Percentiles rank a stretch among this genome's conserved stretches.
These are phyloP conservation scores for Sinodicranocentrus sp. DNA, from an alignment of 2,888 invertebrate species.

Conservation along the genomic window DNA sequence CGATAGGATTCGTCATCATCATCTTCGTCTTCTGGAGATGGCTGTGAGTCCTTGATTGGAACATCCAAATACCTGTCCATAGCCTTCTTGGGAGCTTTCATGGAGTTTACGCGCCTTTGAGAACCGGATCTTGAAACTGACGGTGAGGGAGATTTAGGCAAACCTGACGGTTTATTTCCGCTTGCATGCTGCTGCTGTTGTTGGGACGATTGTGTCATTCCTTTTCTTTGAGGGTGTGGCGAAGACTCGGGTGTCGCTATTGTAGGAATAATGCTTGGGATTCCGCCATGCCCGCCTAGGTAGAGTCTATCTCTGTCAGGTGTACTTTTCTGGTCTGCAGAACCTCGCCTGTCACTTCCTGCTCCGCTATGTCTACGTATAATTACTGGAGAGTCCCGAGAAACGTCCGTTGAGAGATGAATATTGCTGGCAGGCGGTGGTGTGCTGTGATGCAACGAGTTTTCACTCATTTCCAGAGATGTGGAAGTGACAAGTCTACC, in stretches of 20 bases:
- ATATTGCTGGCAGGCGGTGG: conserved; percentile 77
- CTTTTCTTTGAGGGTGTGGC: conserved; percentile 80
- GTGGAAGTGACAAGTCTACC: conserved; percentile 76
- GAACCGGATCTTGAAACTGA: conserved; percentile 75
- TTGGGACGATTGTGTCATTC: conserved; percentile 43
- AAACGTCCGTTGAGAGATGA: conserved; percentile 78
- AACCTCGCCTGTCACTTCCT: conserved; percentile 72
- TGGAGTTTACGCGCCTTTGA: conserved; percentile 74
- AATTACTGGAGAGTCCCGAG: conserved; percentile 74
- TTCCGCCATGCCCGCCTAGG: conserved; percentile 53
- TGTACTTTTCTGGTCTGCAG: conserved; percentile 71
- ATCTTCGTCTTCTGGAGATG: conserved; percentile 80
- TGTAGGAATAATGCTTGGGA: conserved; percentile 73
- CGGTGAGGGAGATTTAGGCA: conserved; percentile 74
- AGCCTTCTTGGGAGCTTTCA: conserved; percentile 73
- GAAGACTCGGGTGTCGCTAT: conserved; percentile 82
- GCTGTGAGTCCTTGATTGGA: conserved; percentile 79
- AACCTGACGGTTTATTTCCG: conserved; percentile 75
- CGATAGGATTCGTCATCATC: conserved; percentile 93
- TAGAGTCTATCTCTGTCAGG: conserved; percentile 71
- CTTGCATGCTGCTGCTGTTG: conserved; percentile 48
- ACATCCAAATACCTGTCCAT: conserved; percentile 84
- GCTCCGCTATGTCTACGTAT: conserved; percentile 75
- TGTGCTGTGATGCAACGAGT: conserved; percentile 70
- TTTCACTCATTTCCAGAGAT: conserved; percentile 75